phyloP scores from a whole-genome alignment of 2,113 vertebrate genomes.

The Ophthalmolycus amberensis region DNA sequence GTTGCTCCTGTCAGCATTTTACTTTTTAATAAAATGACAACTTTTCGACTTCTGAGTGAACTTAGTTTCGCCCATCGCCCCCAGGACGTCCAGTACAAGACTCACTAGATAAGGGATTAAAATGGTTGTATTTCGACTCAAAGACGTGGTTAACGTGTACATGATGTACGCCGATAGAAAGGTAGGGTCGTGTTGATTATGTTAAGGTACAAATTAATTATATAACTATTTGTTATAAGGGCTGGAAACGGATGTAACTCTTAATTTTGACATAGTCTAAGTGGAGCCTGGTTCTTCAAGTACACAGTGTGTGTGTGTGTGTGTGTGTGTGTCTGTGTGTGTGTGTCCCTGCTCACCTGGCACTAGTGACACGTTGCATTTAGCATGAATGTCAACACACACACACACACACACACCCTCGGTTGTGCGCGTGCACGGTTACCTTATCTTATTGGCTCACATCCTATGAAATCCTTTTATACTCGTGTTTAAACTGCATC shows the following conservation, averaged over 20 bases:
- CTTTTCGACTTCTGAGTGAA: not conserved
- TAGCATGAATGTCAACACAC: slow-evolving; percentile 37
- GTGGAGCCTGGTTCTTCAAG: not conserved
- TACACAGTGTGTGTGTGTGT: not conserved
- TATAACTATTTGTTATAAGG: not conserved
- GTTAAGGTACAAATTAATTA: too few species aligned
- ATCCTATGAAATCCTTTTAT: not conserved
- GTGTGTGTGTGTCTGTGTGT: slow-evolving; percentile 14
- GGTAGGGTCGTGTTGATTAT: not conserved
- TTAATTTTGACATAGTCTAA: not conserved
- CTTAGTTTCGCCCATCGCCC: not conserved
- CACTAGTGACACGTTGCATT: slow-evolving; percentile 77
- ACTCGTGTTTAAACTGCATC: not conserved
- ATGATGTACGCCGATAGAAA: not conserved
- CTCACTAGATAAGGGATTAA: rapidly evolving
- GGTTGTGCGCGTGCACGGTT: not conserved
- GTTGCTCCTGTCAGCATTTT: rapidly evolving
- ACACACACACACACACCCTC: slow-evolving; percentile 37
- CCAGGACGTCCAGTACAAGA: rapidly evolving
- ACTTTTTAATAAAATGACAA: not conserved
- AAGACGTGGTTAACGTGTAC: rapidly evolving
- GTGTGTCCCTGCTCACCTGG: slow-evolving; percentile 21
- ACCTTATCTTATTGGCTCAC: not conserved
- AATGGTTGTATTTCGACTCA: not conserved
- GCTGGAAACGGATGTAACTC: not conserved